Conservation (phyloP, 2,888 invertebrate species). For the Boloria euphrosyne region DNA sequence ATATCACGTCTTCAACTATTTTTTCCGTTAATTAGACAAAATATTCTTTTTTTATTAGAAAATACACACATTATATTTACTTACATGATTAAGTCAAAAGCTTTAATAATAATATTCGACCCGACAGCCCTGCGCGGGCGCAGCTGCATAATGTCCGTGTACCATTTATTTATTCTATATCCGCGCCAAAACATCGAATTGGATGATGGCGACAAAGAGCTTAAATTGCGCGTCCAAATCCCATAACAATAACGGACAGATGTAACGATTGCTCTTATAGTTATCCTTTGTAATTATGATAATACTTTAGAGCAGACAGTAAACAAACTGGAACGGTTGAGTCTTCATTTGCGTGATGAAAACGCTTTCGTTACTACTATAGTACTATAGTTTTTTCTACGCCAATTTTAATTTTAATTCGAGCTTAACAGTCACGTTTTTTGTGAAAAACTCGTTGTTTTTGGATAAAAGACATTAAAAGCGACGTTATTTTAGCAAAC, state of each 20-base stretch:
- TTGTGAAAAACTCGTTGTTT: no score
- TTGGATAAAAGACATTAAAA: no score
- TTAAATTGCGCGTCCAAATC: conserved; percentile 81
- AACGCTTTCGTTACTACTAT: background rate
- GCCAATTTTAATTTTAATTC: no score
- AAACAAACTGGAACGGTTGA: conserved; percentile 2
- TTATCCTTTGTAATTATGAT: conserved; percentile 44
- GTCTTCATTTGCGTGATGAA: background rate
- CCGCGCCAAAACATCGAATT: conserved; percentile 78
- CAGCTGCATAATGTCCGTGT: conserved; percentile 72
- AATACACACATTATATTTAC: no score
- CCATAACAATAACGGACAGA: conserved; percentile 71
- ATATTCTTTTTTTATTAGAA: no score
- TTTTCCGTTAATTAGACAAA: background rate
- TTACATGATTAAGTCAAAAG: no score
- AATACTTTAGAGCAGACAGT: background rate
- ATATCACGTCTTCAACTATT: background rate
- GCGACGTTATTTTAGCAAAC: no score
- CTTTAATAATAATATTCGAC: conserved; percentile 8
- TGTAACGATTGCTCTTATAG: conserved; percentile 55
- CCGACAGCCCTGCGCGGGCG: conserved; percentile 59
- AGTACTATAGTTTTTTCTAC: background rate
- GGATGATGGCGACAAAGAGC: conserved; percentile 78
- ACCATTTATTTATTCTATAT: conserved; percentile 79
- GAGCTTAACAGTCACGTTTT: no score